These are phyloP conservation scores for Lophius piscatorius DNA, from an alignment of 2,113 vertebrate genomes.

Conservation along the genomic window DNA sequence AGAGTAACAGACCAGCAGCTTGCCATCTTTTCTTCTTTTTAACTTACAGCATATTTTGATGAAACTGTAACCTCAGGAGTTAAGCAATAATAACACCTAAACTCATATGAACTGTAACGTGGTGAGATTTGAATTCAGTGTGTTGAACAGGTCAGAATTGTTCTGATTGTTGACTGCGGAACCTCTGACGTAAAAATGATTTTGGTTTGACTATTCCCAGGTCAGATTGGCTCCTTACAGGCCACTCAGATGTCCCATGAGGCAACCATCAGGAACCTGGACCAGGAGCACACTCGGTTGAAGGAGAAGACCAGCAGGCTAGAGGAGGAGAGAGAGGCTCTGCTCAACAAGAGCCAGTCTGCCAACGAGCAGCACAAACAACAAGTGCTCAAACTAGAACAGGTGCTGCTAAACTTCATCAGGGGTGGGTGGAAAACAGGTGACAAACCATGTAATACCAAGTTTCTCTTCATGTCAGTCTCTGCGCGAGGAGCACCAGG, in stretches of 20 bases:
- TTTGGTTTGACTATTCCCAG: slow-evolving; percentile 69
- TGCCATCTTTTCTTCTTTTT: too few relatives aligned
- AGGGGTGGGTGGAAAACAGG: neutral
- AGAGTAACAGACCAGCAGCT: neutral
- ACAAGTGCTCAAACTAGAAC: slow-evolving; percentile 89
- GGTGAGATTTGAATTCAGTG: too few relatives aligned
- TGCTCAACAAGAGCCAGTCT: slow-evolving; percentile 89
- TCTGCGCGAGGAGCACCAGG: slow-evolving; percentile 91
- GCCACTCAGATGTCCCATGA: slow-evolving; percentile 96
- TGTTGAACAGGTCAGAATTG: neutral
- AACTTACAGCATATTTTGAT: neutral
- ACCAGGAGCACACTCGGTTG: slow-evolving; percentile 89
- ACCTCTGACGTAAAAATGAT: too few relatives aligned
- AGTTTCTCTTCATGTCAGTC: slow-evolving; percentile 70
- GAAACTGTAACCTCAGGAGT: neutral
- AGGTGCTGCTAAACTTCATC: slow-evolving; percentile 75
- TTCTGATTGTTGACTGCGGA: too few relatives aligned
- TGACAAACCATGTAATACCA: accelerated
- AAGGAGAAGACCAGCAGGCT: slow-evolving; percentile 88
- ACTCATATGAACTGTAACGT: neutral
- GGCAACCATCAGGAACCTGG: slow-evolving; percentile 93
- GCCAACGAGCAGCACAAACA: slow-evolving; percentile 91
- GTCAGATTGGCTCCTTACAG: slow-evolving; percentile 96
- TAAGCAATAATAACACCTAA: neutral
- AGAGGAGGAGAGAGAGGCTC: slow-evolving; percentile 89